Base-by-base conservation (phyloP, 2,888 invertebrate genomes). In the Seira ritae region DNA sequence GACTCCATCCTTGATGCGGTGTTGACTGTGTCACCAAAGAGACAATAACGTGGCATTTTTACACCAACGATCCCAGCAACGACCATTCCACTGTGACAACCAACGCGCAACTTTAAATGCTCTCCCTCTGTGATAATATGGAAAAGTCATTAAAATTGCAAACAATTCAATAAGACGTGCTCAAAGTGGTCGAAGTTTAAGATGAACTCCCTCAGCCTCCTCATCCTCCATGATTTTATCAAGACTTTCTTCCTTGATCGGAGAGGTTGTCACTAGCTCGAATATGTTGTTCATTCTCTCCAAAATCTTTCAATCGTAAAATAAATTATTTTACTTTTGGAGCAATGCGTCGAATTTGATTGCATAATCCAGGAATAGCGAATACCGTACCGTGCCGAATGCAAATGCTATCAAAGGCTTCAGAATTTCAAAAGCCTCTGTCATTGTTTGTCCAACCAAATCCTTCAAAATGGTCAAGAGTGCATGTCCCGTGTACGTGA, bases 221-320 rank as follows among this genome's bases (percentile, higher is more conserved):
- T 87, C 86, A 37, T 85, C 84, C 2, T 86, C 86, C 24, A 88
- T 92, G 2, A 89, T 87, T 85, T 95, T 94, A 74, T 94, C 87
- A 93, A 90, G 86, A 90, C 94, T 89, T 90, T 94, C 93, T 1
- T 91, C 91, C n/a, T 95, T 93, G n/a, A 96, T 94, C 0, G 96
- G 95, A 81, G 97, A 96, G 3, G 96, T 95, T 0, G 98, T 96
- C 67, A 96, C 94, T 90, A 98, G 91, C 91, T 98, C 98, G 91
- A 99, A 99, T 88, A 98, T 97, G 91, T 98, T 98, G 91, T 99
- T 99, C 1, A 97, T 97, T 88, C 98, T 94, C 90, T 97, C 96
- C 86, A 98, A 92, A 89, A 98, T 97, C 98, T 98, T n/a, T 90
- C 69, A 37, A 69, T 71, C 1, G 20, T 12, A 42, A 19, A 23